phyloP scores from a whole-genome alignment of 2,888 invertebrate genomes.

The Philonicus albiceps region DNA sequence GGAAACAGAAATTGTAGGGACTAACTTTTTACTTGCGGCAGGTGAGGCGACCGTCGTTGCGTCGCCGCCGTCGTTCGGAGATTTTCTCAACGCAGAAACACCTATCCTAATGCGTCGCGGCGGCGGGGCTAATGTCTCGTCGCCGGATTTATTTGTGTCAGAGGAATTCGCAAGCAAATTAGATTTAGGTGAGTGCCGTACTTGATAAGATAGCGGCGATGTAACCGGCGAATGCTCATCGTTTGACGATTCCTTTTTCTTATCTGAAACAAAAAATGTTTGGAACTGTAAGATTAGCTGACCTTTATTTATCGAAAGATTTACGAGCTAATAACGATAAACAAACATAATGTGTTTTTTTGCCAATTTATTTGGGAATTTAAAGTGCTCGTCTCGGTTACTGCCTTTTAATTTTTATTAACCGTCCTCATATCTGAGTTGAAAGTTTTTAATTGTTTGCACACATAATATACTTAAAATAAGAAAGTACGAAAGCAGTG shows the following conservation, averaged over 20 bases:
- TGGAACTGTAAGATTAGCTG: background rate
- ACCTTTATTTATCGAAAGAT: background rate
- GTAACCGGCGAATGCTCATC: conserved; percentile 51
- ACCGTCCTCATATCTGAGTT: background rate
- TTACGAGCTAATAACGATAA: background rate
- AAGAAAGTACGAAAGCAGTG: background rate
- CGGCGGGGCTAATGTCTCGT: conserved; percentile 22
- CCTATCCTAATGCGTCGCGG: conserved; percentile 36
- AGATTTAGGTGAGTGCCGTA: conserved; percentile 33
- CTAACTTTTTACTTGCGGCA: conserved; percentile 51
- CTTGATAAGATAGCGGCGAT: conserved; percentile 35
- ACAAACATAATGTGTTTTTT: background rate
- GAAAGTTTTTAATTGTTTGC: background rate
- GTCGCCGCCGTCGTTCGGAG: background rate
- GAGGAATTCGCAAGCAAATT: conserved; percentile 4
- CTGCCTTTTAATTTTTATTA: background rate
- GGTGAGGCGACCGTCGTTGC: conserved; percentile 35
- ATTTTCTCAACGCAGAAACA: conserved; percentile 40
- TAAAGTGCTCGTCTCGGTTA: background rate
- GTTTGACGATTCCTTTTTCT: conserved; percentile 58
- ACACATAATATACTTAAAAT: background rate
- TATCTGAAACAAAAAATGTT: conserved; percentile 52
- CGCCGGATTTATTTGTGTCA: conserved; percentile 39
- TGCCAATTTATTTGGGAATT: background rate
- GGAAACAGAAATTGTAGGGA: conserved; percentile 56